Conservation (phyloP, 2,888 invertebrate genomes). For the Sarcophaga rosellei region DNA sequence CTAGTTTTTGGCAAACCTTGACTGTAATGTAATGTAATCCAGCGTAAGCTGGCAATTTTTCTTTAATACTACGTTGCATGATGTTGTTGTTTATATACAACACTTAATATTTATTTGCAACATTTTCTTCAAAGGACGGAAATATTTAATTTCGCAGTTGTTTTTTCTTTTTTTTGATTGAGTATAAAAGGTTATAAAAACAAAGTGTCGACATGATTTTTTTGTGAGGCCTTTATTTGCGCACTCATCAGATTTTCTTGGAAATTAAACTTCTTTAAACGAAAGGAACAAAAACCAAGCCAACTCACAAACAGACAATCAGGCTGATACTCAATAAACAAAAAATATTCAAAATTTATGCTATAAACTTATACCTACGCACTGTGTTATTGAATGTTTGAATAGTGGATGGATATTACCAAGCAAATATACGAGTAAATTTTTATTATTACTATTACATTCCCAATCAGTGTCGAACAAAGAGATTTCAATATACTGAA, state of each 20-base stretch:
- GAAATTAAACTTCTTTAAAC: slow-evolving; percentile 73
- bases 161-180: no score
- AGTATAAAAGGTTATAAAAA: no score
- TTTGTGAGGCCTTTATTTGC: slow-evolving; percentile 67
- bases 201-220: not conserved
- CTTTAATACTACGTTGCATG: no score
- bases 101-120: no score
- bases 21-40: no score
- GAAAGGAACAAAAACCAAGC: slow-evolving; percentile 72
- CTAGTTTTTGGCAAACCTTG: no score
- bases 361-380: not conserved
- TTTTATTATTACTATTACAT: not conserved
- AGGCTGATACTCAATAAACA: slow-evolving; percentile 11
- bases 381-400: not conserved
- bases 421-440: not conserved
- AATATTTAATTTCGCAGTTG: no score
- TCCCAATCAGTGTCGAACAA: no score
- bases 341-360: not conserved
- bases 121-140: no score
- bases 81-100: no score
- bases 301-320: slow-evolving; percentile 20
- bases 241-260: slow-evolving; percentile 79
- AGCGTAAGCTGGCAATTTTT: no score
- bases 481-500: no score
- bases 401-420: not conserved